Evolutionary conservation across 2,113 vertebrate species (phyloP), one percentile per base, ranked within the genome.

Genomic region (Ceuthmochares aereus): DNA sequence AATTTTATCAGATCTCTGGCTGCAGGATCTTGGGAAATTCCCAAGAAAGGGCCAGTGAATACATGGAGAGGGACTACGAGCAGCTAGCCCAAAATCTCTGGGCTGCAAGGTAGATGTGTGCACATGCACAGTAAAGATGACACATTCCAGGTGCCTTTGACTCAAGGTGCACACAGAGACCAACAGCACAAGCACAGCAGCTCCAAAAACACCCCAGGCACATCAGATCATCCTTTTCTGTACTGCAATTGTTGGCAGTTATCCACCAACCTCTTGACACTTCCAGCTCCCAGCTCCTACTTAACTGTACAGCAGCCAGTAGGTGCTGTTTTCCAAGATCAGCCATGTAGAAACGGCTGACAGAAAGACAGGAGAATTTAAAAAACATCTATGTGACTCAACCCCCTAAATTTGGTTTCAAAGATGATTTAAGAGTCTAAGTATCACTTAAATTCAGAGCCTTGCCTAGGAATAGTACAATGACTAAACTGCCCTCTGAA

Each of bases 401-500:
- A 90, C 75, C 42, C 43, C 37, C 70, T 92, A 94, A 73, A 95
- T 95, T 84, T 78, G 78, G 51, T 84, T 87, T 82, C 26, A 90
- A 93, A 94, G 66, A 91, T 90, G 3, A 79, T 51, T 85, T 83
- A 54, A 51, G 25, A 91, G 54, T 91, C 70, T 76, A 78, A 84
- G 45, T 45, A 84, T n/a, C 62, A 59, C 81, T 69, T 75, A 73
- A 84, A 96, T 93, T 94, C 75, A 88, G 91, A 91, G 63, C 27
- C 66, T 91, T 63, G 63, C 59, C 85, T 90, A 93, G 72, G 68
- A 96, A 95, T 81, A 94, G 75, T 25, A 84, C 85, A 91, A 63
- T 84, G 75, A 95, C 90, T 95, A 84, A 89, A 95, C 30, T 75
- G 75, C 45, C 36, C 66, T 85, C 77, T 83, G 79, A 84, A 90